These are phyloP conservation scores for Xanthorhoe designata DNA, from an alignment of 2,888 invertebrate species.

Conservation along the genomic window DNA sequence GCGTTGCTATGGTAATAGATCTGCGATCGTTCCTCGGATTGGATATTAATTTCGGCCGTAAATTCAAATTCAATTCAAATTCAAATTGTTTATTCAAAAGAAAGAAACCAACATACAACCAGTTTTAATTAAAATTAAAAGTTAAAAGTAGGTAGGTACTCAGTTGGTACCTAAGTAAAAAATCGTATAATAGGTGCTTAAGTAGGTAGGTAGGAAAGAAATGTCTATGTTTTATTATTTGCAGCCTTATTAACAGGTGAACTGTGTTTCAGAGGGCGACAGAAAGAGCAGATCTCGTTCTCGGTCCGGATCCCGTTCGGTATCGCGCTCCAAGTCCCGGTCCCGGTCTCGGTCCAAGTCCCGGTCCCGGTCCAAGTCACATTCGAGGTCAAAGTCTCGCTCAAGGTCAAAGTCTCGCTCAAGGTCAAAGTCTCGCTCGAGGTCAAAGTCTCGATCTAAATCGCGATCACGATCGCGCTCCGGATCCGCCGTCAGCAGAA, in stretches of 20 bases:
- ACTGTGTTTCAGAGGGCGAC: slow-evolving; percentile 4
- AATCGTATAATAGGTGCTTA: no score
- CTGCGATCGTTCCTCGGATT: no score
- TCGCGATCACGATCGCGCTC: slow-evolving; percentile 44
- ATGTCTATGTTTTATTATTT: background rate
- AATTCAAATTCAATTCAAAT: no score
- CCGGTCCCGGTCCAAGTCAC: slow-evolving; percentile 18
- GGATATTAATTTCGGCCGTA: no score
- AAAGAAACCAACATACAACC: no score
- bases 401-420: slow-evolving; percentile 62
- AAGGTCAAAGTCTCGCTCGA: slow-evolving; percentile 51
- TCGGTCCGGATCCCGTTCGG: slow-evolving; percentile 53
- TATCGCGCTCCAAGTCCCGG: slow-evolving; percentile 59
- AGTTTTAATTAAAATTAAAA: no score
- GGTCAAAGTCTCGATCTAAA: slow-evolving; percentile 27
- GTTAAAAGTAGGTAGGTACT: no score
- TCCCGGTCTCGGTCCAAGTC: slow-evolving; percentile 53
- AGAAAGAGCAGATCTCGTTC: slow-evolving; percentile 26
- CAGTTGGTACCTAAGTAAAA: no score
- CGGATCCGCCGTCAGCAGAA: slow-evolving; percentile 44
- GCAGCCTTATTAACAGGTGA: background rate
- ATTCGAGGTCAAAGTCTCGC: slow-evolving; percentile 49
- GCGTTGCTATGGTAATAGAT: no score
- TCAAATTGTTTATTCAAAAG: no score
- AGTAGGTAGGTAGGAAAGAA: no score